Evolutionary conservation across 2,113 vertebrate genomes (phyloP).

Genomic region (Sapajus apella): DNA sequence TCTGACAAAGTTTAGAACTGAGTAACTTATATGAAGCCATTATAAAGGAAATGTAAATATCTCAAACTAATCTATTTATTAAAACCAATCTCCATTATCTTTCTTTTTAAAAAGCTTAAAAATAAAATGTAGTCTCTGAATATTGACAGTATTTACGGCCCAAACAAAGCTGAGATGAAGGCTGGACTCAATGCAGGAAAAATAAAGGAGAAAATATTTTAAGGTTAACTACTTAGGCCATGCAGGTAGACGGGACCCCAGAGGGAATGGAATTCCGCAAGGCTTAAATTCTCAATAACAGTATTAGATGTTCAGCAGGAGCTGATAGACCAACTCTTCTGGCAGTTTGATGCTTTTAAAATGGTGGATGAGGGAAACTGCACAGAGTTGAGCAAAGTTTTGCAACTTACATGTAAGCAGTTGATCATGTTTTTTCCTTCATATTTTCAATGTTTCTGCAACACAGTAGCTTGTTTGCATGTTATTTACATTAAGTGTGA

Average conservation of each 20-base stretch:
- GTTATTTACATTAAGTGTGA: conserved; percentile 60
- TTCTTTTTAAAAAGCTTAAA: conserved; percentile 38
- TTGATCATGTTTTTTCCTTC: conserved; percentile 23
- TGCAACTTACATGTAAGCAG: conserved; percentile 40
- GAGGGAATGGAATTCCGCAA: not conserved
- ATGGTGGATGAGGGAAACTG: conserved; percentile 37
- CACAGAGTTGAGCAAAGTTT: conserved; percentile 21
- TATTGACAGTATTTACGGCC: not conserved
- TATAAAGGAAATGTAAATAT: conserved; percentile 2
- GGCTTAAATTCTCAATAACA: conserved; percentile 32
- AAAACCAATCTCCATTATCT: conserved; percentile 6
- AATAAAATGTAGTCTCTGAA: conserved; percentile 14
- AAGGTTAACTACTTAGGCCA: not conserved
- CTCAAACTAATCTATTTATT: conserved; percentile 12
- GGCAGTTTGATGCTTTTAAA: not conserved
- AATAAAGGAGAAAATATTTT: not conserved
- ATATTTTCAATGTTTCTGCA: conserved; percentile 19
- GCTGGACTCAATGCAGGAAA: not conserved
- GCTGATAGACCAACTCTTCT: not conserved
- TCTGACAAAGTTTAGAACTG: conserved; percentile 23
- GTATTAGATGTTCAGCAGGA: conserved; percentile 49
- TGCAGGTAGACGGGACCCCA: not conserved
- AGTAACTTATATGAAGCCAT: not conserved
- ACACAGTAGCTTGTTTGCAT: not conserved
- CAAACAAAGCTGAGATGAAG: not conserved